These are phyloP conservation scores for Ichneumoninae sp. DNA, from an alignment of 2,888 invertebrate species.

Conservation along the genomic window DNA sequence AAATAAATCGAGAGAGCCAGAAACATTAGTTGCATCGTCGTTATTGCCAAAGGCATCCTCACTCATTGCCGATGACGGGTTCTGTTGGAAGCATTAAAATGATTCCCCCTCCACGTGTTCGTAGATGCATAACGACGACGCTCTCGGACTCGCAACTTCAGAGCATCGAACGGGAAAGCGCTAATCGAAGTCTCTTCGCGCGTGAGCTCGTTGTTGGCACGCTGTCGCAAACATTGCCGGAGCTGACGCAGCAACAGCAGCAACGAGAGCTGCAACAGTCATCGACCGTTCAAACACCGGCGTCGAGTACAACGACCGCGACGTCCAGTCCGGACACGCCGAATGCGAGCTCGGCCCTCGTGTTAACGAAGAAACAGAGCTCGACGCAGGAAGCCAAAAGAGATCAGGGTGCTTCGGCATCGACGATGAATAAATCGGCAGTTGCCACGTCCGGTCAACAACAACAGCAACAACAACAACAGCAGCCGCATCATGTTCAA, in stretches of 20 bases:
- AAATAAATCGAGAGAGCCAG: not conserved
- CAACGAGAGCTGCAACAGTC: constrained; percentile 71
- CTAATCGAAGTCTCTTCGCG: constrained; percentile 81
- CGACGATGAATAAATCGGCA: constrained; percentile 64
- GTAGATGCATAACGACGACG: constrained; percentile 81
- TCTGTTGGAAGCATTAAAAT: constrained; percentile 38
- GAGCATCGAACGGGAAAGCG: constrained; percentile 82
- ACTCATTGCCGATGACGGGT: not conserved
- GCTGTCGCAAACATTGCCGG: constrained; percentile 80
- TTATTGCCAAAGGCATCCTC: too few species aligned
- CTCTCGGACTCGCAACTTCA: constrained; percentile 81
- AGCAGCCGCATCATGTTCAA: constrained; percentile 70
- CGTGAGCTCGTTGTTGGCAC: constrained; percentile 82
- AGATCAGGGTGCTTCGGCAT: constrained; percentile 70
- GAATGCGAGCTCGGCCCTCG: constrained; percentile 67
- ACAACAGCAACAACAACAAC: constrained; percentile 71
- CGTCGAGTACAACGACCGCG: constrained; percentile 75
- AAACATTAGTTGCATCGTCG: not conserved
- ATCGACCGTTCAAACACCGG: constrained; percentile 75
- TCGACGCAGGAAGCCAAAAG: constrained; percentile 77
- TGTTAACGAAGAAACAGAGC: constrained; percentile 76
- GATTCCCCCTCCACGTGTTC: constrained; percentile 59
- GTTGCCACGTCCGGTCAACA: constrained; percentile 66
- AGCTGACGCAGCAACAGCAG: constrained; percentile 76
- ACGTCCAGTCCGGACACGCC: constrained; percentile 79